Conservation (phyloP, 1,140 invertebrate species). For the Heliconius himera region DNA sequence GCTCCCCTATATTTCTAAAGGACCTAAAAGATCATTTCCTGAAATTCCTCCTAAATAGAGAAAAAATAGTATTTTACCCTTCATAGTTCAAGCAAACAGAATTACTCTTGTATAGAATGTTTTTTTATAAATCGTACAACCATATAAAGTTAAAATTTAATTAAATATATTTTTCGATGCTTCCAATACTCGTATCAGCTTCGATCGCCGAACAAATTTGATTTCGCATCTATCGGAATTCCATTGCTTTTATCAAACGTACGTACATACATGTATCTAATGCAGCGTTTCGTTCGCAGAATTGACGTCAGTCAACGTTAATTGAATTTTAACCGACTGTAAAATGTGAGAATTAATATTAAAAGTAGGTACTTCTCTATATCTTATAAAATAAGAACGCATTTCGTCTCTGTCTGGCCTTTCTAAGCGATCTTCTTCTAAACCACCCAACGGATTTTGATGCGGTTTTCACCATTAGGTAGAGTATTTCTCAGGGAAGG, state of each 20-base stretch:
- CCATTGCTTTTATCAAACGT: neutral
- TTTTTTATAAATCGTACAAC: neutral
- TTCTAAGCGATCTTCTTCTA: too few species aligned
- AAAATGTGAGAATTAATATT: neutral
- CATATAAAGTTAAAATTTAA: neutral
- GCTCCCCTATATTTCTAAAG: too few species aligned
- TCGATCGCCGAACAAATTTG: neutral
- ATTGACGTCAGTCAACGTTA: neutral
- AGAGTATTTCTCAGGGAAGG: too few species aligned
- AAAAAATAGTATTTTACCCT: neutral
- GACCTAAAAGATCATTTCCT: too few species aligned
- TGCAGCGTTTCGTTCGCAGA: neutral
- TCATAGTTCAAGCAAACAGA: too few species aligned
- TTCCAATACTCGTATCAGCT: neutral
- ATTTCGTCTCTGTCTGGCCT: too few species aligned
- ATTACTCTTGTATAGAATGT: too few species aligned
- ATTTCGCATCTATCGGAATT: neutral
- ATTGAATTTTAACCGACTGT: slow-evolving; percentile 1
- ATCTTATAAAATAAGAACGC: too few species aligned
- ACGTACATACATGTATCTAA: neutral
- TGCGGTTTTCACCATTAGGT: too few species aligned
- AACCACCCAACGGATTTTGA: too few species aligned
- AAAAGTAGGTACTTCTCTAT: too few species aligned
- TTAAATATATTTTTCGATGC: neutral
- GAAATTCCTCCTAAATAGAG: neutral